Base-by-base conservation (phyloP, 1,140 invertebrate species). In the Melitaea cinxia region DNA sequence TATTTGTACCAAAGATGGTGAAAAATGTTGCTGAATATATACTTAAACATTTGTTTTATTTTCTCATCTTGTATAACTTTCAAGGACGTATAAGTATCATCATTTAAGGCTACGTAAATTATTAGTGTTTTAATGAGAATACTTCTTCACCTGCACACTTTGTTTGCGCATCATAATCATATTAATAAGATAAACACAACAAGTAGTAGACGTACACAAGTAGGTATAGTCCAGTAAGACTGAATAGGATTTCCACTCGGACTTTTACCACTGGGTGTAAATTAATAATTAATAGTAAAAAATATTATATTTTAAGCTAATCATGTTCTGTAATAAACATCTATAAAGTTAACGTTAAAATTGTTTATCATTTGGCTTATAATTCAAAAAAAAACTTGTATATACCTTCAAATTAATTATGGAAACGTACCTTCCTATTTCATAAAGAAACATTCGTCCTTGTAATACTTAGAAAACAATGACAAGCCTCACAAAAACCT, bases 381-480 rank as follows among this genome's bases (percentile, higher is more conserved):
- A n/a, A n/a, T n/a, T n/a, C n/a, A n/a, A n/a, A n/a, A n/a, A n/a
- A n/a, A n/a, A n/a, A n/a, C n/a, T n/a, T n/a, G n/a, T n/a, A n/a
- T n/a, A n/a, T n/a, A 26, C 30, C 9, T 33, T 33, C 7, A 33
- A 33, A 33, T 33, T 33, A 33, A 33, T 33, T 6, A 4, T 33
- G 1, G 30, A 33, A 33, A 37, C 35, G 17, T 35, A 10, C 30
- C 35, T 55, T 55, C 33, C 17, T 49, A 58, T 26, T 58, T 58
- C 42, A 47, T 35, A 50, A 30, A 35, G 57, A 14, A 10, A 28
- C 26, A 28, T 33, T 49, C 42, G 42, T 17, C 57, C 57, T 35
- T 50, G 57, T 60, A 60, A 60, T 24, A 60, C 57, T 60, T 60
- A 9, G 30, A 35, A 26, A 60, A 30, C 30, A 35, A 50, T 47